phyloP scores from a whole-genome alignment of 2,113 vertebrate genomes.

The Ailurus styani region DNA sequence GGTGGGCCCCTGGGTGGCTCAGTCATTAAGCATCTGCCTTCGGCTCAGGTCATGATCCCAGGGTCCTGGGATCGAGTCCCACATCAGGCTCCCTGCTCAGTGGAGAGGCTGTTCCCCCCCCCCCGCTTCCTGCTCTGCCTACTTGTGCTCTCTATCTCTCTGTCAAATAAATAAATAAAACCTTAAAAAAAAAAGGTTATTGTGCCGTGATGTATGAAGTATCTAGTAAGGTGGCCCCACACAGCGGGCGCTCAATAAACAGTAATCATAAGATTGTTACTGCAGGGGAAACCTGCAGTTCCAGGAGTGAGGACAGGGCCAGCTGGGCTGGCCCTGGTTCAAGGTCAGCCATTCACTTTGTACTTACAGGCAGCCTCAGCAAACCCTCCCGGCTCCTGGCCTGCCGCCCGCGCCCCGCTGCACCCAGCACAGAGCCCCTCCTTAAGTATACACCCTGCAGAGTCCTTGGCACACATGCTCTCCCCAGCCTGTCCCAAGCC shows the following conservation, averaged over 20 bases:
- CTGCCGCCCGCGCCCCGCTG: not conserved
- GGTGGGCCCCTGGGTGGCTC: too few species aligned
- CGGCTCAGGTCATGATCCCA: too few species aligned
- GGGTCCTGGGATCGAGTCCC: too few species aligned
- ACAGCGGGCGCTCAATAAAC: not conserved
- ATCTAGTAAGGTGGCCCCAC: not conserved
- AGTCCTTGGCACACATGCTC: not conserved
- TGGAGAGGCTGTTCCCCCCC: too few species aligned
- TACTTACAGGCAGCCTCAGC: not conserved
- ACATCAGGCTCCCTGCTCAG: too few species aligned
- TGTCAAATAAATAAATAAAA: too few species aligned
- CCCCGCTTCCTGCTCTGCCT: too few species aligned
- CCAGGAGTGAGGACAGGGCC: not conserved
- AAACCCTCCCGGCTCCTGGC: not conserved
- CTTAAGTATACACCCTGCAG: not conserved
- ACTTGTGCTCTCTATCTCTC: too few species aligned
- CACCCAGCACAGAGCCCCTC: not conserved
- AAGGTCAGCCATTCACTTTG: constrained; percentile 5
- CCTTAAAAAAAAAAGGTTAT: too few species aligned
- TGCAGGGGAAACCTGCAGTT: not conserved
- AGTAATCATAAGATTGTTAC: not conserved
- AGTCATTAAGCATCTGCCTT: too few species aligned
- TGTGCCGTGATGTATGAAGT: not conserved
- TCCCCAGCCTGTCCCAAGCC: not conserved
- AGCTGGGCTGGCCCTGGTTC: not conserved